These are phyloP conservation scores for Drosophila falleni DNA, from an alignment of 2,888 invertebrate species.

Conservation along the genomic window DNA sequence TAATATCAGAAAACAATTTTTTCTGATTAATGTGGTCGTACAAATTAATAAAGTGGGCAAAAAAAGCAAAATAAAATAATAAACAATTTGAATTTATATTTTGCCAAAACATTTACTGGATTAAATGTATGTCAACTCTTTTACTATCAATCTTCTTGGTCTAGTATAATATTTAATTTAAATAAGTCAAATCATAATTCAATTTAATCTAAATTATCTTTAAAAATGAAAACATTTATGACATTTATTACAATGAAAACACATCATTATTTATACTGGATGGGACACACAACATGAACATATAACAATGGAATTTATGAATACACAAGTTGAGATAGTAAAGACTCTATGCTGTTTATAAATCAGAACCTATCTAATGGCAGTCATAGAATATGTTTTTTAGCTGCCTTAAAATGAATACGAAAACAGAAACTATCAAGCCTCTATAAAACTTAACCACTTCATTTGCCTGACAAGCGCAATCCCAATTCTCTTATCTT, in stretches of 20 bases:
- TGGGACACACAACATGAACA: neutral
- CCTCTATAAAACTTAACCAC: constrained; percentile 64
- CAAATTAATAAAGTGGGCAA: too few species aligned
- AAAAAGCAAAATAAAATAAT: too few species aligned
- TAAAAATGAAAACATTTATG: constrained; percentile 4
- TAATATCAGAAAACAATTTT: too few species aligned
- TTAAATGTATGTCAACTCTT: too few species aligned
- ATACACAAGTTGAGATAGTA: constrained; percentile 14
- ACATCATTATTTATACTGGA: constrained; percentile 13
- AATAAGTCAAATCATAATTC: neutral
- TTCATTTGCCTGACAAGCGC: constrained; percentile 64
- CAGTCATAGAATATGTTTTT: constrained; percentile 51
- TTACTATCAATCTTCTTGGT: neutral
- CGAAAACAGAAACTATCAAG: constrained; percentile 29
- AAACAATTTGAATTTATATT: too few species aligned
- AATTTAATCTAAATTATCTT: constrained; percentile 1
- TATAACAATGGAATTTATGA: constrained; percentile 36
- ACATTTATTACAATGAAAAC: constrained; percentile 21
- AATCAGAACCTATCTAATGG: constrained; percentile 44
- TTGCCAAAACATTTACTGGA: too few species aligned
- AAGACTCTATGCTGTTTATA: constrained; percentile 22
- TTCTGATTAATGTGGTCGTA: too few species aligned
- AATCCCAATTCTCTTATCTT: constrained; percentile 44
- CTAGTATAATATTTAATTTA: neutral
- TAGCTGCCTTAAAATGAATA: neutral